Percentiles rank a stretch among this genome's conserved stretches.
Evolutionary conservation across 2,797 vertebrate species (phyloP).

Genomic region (Microctenopoma stevenorrisi): DNA sequence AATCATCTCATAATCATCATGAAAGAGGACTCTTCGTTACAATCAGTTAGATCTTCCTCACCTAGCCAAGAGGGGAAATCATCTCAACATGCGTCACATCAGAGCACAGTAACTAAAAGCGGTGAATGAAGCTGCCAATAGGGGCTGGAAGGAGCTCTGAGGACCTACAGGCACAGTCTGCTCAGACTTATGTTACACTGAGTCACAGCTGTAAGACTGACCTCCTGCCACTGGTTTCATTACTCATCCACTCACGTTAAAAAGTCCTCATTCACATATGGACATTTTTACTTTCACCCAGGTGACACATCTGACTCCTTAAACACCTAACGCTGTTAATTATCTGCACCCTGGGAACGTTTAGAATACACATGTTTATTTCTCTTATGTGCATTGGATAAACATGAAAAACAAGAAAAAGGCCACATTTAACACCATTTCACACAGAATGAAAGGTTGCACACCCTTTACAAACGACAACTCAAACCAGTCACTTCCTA

Average conservation of each 20-base stretch:
- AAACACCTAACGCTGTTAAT: no score
- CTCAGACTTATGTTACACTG: constrained; percentile 59
- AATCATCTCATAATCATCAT: constrained; percentile 3
- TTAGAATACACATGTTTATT: no score
- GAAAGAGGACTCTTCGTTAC: constrained; percentile 47
- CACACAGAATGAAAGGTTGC: no score
- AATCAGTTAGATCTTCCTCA: constrained; percentile 54
- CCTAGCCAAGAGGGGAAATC: constrained; percentile 56
- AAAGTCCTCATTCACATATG: constrained; percentile 26
- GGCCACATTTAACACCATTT: no score
- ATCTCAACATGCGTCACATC: constrained; percentile 57
- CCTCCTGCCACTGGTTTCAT: constrained; percentile 36
- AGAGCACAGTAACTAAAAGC: constrained; percentile 45
- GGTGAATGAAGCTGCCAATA: constrained; percentile 57
- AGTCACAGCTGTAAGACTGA: constrained; percentile 61
- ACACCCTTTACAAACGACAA: no score
- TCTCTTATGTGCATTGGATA: no score
- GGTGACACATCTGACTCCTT: no score
- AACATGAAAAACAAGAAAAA: no score
- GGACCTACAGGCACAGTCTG: constrained; percentile 55
- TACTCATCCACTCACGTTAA: constrained; percentile 48
- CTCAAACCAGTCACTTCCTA: no score
- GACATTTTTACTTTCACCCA: neutral
- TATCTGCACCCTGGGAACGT: no score
- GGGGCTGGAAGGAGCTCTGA: constrained; percentile 51